These are phyloP conservation scores for Tetheella fluctuosa DNA, from an alignment of 2,888 invertebrate species.

Conservation along the genomic window DNA sequence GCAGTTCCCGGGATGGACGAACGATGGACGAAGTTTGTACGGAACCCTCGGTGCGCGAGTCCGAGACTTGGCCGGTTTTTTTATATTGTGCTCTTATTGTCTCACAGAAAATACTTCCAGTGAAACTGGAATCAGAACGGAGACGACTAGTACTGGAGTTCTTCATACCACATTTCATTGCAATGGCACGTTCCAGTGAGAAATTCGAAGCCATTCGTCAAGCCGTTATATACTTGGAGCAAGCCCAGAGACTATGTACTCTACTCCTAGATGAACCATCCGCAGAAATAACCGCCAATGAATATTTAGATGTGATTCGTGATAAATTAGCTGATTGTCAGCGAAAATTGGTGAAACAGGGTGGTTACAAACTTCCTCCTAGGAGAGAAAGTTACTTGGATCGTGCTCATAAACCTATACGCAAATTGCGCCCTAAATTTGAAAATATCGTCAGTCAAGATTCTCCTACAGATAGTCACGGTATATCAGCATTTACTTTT, in stretches of 20 bases:
- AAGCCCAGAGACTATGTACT: constrained; percentile 86
- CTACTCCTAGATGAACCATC: constrained; percentile 85
- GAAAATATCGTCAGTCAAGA: constrained; percentile 63
- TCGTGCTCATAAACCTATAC: constrained; percentile 45
- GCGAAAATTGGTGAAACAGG: constrained; percentile 68
- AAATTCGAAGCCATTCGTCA: constrained; percentile 85
- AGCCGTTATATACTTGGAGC: constrained; percentile 87
- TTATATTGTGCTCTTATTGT: constrained; percentile 9
- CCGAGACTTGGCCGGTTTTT: no score
- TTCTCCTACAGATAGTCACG: constrained; percentile 60
- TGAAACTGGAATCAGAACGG: constrained; percentile 83
- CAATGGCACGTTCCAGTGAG: constrained; percentile 87
- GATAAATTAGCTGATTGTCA: constrained; percentile 78
- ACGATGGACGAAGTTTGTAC: no score
- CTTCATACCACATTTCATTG: constrained; percentile 89
- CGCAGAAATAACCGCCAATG: constrained; percentile 80
- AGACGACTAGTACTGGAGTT: constrained; percentile 87
- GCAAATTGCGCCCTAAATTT: constrained; percentile 62
- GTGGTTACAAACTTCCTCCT: constrained; percentile 68
- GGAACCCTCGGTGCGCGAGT: no score
- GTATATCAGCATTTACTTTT: constrained; percentile 64
- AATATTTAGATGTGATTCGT: constrained; percentile 82
- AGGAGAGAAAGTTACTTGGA: constrained; percentile 61
- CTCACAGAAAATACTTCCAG: constrained; percentile 71
- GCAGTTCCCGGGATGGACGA: no score